A percentile compares a stretch with the other conserved stretches of the same genome.
These are phyloP conservation scores for Drosophila rellima DNA, from an alignment of 2,888 invertebrate species.

Conservation along the genomic window DNA sequence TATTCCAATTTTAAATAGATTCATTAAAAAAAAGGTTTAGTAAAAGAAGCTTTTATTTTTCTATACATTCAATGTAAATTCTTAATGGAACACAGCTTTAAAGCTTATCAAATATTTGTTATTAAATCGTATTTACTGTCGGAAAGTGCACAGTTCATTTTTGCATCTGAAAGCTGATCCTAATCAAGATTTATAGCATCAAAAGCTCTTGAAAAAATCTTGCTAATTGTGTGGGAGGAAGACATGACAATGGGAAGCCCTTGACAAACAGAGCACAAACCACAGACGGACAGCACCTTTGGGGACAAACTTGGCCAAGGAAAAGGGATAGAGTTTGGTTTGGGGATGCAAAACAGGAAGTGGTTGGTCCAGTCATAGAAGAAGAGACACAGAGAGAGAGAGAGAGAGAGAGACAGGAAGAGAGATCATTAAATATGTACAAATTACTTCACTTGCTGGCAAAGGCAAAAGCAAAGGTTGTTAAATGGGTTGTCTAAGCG, in stretches of 20 bases:
- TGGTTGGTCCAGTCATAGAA: not conserved
- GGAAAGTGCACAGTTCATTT: conserved; percentile 3
- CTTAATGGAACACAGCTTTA: not conserved
- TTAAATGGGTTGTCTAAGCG: conserved; percentile 61
- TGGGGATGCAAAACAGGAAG: not conserved
- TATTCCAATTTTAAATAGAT: too few relatives aligned
- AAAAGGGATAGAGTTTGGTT: not conserved
- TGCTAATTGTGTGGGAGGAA: conserved; percentile 34
- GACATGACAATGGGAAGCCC: conserved; percentile 46
- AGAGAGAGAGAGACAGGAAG: conserved; percentile 15
- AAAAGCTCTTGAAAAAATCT: conserved; percentile 21
- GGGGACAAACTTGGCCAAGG: not conserved
- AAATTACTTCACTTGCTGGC: conserved; percentile 58
- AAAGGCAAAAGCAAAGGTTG: conserved; percentile 33
- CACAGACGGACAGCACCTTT: conserved; percentile 26
- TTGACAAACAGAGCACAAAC: conserved; percentile 40
- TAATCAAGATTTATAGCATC: conserved; percentile 14
- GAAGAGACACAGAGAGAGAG: not conserved
- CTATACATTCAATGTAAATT: not conserved
- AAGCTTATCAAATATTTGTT: not conserved
- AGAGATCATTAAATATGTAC: conserved; percentile 66
- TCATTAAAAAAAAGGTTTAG: too few relatives aligned
- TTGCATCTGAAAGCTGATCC: conserved; percentile 8
- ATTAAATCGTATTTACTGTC: not conserved
- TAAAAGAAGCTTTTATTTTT: not conserved